phyloP scores from a whole-genome alignment of 2,797 vertebrate genomes.

The Myripristis jacobus region DNA sequence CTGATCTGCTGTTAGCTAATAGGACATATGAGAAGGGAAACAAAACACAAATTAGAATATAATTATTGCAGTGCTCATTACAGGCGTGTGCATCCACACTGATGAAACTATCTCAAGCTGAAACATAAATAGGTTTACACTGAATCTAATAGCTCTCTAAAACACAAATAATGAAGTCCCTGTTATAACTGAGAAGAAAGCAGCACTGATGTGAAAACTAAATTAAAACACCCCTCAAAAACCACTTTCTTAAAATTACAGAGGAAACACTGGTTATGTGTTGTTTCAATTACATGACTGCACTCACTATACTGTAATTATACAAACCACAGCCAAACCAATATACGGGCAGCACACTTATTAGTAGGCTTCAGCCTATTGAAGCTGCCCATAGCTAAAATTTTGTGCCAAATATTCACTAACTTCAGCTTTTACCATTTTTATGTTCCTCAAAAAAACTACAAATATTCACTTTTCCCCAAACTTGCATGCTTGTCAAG shows the following conservation, averaged over 20 bases:
- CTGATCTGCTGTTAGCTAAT: slow-evolving; percentile 68
- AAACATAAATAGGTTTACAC: background rate
- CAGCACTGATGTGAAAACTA: background rate
- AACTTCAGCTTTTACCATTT: too few relatives aligned
- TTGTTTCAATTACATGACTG: background rate
- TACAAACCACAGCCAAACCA: too few relatives aligned
- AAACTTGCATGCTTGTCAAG: too few relatives aligned
- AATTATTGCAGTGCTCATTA: background rate
- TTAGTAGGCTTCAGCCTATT: too few relatives aligned
- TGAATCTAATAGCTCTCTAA: background rate
- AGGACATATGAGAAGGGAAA: slow-evolving; percentile 1
- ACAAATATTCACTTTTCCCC: too few relatives aligned
- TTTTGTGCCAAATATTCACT: too few relatives aligned
- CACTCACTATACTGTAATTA: background rate
- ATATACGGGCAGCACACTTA: too few relatives aligned
- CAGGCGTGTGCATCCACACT: background rate
- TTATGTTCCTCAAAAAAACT: too few relatives aligned
- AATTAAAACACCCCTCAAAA: background rate
- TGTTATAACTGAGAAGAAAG: too few relatives aligned
- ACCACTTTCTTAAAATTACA: background rate
- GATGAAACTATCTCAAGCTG: background rate
- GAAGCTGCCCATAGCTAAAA: too few relatives aligned
- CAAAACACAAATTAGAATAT: background rate
- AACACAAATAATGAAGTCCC: too few relatives aligned
- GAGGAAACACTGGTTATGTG: background rate